Percentiles rank a stretch among this genome's conserved stretches.
phyloP scores from a whole-genome alignment of 2,888 invertebrate species.

The Sminthurinus aureus region DNA sequence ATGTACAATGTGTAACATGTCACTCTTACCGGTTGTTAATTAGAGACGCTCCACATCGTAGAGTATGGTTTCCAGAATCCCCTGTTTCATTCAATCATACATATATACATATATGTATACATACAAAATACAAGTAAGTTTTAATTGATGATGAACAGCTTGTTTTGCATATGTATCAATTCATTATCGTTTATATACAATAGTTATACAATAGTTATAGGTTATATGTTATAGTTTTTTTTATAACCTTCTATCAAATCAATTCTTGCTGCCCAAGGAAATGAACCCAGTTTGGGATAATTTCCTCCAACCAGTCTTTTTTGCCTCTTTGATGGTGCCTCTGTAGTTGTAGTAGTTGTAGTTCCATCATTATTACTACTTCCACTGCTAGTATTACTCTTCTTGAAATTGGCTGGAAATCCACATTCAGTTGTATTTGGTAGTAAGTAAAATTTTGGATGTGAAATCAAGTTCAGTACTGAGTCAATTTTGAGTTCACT shows the following conservation, averaged over 20 bases:
- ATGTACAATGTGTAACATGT: too few relatives aligned
- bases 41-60: slow-evolving; percentile 72
- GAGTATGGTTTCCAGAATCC: slow-evolving; percentile 29
- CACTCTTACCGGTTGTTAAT: too few relatives aligned
- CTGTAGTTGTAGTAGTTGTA: background rate
- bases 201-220: background rate
- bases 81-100: too few relatives aligned
- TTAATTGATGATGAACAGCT: too few relatives aligned
- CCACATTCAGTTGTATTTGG: slow-evolving; percentile 36
- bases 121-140: too few relatives aligned
- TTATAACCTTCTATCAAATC: slow-evolving; percentile 31
- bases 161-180: too few relatives aligned
- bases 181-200: slow-evolving; percentile 21
- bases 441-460: slow-evolving; percentile 28
- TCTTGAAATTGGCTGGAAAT: slow-evolving; percentile 13
- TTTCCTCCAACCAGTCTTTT: slow-evolving; percentile 34
- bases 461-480: background rate
- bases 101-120: too few relatives aligned
- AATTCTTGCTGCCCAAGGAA: slow-evolving; percentile 37
- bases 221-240: background rate
- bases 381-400: background rate
- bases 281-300: slow-evolving; percentile 26
- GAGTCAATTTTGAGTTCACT: slow-evolving; percentile 19
- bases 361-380: background rate
- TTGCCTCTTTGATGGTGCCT: background rate